A percentile compares a stretch with the other conserved stretches of the same genome.
Conservation (phyloP, 2,888 invertebrate species). For the Orthosia incerta region DNA sequence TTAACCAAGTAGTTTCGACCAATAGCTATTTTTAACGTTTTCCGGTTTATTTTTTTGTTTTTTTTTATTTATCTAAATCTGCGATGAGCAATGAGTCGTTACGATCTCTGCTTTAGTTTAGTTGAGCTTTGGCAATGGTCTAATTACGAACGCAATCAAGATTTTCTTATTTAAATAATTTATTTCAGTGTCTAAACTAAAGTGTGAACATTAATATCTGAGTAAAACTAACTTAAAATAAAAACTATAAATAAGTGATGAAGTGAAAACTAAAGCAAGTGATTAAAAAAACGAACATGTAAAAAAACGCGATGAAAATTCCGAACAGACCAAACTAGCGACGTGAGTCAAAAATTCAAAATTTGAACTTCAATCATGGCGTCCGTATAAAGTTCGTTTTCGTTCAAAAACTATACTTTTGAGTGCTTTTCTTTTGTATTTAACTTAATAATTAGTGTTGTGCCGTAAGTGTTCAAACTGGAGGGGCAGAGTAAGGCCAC, state of each 20-base stretch:
- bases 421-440: constrained; percentile 62
- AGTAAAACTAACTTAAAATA: neutral
- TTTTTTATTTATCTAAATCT: constrained; percentile 62
- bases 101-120: constrained; percentile 58
- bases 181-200: constrained; percentile 26
- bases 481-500: constrained; percentile 92
- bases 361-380: constrained; percentile 67
- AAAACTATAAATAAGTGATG: constrained; percentile 8
- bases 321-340: constrained; percentile 31
- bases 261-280: neutral
- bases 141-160: constrained; percentile 62
- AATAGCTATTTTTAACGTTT: constrained; percentile 70
- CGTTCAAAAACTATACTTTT: constrained; percentile 52
- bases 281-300: constrained; percentile 11
- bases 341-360: constrained; percentile 48
- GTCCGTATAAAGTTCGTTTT: constrained; percentile 59
- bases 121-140: constrained; percentile 58
- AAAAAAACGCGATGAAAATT: constrained; percentile 34
- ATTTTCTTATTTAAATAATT: constrained; percentile 27
- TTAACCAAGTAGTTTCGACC: constrained; percentile 78
- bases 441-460: constrained; percentile 72
- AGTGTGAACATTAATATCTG: neutral
- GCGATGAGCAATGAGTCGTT: constrained; percentile 62
- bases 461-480: constrained; percentile 89
- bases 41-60: constrained; percentile 52